Evolutionary conservation across 2,797 vertebrate genomes (phyloP).

Genomic region (Serranus cabrilla): DNA sequence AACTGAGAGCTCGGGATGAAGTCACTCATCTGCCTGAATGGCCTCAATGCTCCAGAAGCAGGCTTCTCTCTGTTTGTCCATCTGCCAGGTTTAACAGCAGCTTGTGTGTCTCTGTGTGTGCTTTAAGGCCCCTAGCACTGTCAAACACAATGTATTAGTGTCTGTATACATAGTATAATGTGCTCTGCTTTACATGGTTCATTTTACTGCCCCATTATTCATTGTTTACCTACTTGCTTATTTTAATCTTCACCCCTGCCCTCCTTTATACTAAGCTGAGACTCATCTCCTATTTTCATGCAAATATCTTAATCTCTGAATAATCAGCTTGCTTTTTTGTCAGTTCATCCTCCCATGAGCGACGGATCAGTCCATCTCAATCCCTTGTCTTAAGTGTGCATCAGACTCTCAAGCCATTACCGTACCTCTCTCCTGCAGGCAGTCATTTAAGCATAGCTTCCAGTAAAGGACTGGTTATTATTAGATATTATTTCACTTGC

Average conservation of each 20-base stretch:
- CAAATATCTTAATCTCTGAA: constrained; percentile 84
- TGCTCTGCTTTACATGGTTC: constrained; percentile 28
- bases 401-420: constrained; percentile 53
- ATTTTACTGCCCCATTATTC: constrained; percentile 56
- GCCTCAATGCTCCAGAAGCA: constrained; percentile 65
- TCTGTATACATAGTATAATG: constrained; percentile 33
- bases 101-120: constrained; percentile 2
- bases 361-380: constrained; percentile 67
- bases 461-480: constrained; percentile 15
- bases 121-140: constrained; percentile 36
- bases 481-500: constrained; percentile 29
- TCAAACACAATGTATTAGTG: constrained; percentile 49
- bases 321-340: constrained; percentile 81
- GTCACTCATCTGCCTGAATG: constrained; percentile 68
- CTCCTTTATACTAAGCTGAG: constrained; percentile 57
- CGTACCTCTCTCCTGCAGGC: constrained; percentile 29
- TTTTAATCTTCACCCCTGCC: constrained; percentile 66
- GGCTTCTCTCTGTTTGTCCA: constrained; percentile 61
- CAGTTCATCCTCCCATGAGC: constrained; percentile 74
- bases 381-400: constrained; percentile 75
- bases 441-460: constrained; percentile 23
- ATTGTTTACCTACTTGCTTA: constrained; percentile 59
- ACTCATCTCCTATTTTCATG: constrained; percentile 77
- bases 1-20: constrained; percentile 62
- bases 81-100: constrained; percentile 61